Evolutionary conservation across 2,888 invertebrate genomes (phyloP).

Genomic region (Epicampocera succincta): DNA sequence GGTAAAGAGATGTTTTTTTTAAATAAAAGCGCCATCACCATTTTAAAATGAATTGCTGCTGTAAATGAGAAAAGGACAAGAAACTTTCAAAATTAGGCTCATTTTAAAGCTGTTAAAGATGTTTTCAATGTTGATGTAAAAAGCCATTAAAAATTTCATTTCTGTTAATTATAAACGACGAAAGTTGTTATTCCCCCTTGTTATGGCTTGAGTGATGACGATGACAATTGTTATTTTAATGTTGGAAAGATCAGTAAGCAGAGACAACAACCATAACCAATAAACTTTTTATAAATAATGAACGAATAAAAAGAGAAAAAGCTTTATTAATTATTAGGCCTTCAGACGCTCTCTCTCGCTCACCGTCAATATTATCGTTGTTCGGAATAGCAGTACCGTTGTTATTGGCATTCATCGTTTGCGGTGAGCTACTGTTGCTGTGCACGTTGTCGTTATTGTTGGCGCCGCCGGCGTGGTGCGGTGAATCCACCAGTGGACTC

Average conservation of each 20-base stretch:
- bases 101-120: conserved; percentile 3
- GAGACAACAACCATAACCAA: conserved; percentile 63
- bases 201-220: no score
- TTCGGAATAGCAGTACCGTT: conserved; percentile 58
- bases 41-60: conserved; percentile 39
- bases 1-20: not conserved
- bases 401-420: conserved; percentile 60
- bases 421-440: conserved; percentile 62
- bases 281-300: conserved; percentile 26
- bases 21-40: conserved; percentile 57
- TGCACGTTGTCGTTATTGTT: conserved; percentile 66
- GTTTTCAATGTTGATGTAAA: not conserved
- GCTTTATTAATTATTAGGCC: conserved; percentile 24
- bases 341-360: conserved; percentile 21
- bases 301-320: conserved; percentile 39
- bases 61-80: not conserved
- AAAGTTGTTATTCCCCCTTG: no score
- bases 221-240: not conserved
- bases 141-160: no score
- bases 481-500: conserved; percentile 79
- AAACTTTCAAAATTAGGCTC: no score
- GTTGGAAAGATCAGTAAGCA: conserved; percentile 36
- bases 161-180: no score
- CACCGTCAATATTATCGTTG: conserved; percentile 66
- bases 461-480: conserved; percentile 70